Evolutionary conservation across 1,140 invertebrate species (phyloP).

Genomic region (Batillaria attramentaria): DNA sequence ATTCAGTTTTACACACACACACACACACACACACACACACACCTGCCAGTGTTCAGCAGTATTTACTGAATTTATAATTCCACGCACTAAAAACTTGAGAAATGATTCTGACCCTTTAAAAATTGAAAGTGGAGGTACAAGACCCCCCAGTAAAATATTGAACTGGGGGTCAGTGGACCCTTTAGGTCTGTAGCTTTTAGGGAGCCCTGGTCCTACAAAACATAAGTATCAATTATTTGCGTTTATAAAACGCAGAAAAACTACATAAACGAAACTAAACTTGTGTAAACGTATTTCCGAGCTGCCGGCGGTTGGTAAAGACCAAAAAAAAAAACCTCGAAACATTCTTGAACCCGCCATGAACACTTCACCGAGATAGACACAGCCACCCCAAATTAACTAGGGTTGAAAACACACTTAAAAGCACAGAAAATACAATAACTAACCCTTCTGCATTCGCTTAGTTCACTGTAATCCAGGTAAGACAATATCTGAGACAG

Average conservation of each 20-base stretch:
- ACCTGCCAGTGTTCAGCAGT: no score
- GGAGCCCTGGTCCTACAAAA: no score
- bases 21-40: no score
- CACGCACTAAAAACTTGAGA: no score
- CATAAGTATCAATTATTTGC: no score
- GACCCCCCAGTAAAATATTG: no score
- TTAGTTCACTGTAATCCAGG: slow-evolving; percentile 86
- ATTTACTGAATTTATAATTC: no score
- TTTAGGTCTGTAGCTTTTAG: no score
- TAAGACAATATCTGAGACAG: slow-evolving; percentile 85
- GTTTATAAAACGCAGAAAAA: background rate
- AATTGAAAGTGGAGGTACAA: no score
- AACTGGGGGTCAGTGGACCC: no score
- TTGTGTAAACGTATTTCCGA: background rate
- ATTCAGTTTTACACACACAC: no score
- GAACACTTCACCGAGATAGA: background rate
- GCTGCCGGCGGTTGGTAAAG: background rate
- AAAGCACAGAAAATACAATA: background rate
- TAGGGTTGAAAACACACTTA: background rate
- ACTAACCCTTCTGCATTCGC: slow-evolving; percentile 84
- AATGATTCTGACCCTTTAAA: no score
- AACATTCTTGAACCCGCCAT: background rate
- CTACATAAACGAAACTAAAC: background rate
- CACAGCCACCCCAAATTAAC: background rate
- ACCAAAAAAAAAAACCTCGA: background rate